These are phyloP conservation scores for Sigmodon hispidus DNA, from an alignment of 2,113 vertebrate genomes.

Conservation along the genomic window DNA sequence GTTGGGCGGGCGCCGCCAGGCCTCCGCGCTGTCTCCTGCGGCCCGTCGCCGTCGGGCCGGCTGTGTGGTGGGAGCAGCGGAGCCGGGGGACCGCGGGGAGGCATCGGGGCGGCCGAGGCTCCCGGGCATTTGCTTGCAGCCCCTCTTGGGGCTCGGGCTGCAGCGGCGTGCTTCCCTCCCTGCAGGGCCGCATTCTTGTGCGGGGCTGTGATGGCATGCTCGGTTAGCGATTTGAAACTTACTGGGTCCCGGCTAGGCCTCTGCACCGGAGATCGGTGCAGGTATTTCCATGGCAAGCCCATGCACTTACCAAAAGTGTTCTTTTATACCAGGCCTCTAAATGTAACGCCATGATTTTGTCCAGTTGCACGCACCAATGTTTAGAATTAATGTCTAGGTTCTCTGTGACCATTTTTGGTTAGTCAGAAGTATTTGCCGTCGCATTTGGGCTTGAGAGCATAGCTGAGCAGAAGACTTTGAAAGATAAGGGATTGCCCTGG, in stretches of 20 bases:
- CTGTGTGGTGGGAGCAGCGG: neutral
- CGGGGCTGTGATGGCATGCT: conserved; percentile 44
- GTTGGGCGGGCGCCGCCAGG: conserved; percentile 17
- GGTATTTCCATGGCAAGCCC: neutral
- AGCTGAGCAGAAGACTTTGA: conserved; percentile 3
- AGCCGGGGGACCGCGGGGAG: neutral
- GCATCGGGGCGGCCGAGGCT: neutral
- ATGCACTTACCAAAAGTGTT: conserved; percentile 13
- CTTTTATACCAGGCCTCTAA: conserved; percentile 60
- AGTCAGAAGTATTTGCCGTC: neutral
- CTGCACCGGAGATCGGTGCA: conserved; percentile 24
- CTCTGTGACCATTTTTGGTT: conserved; percentile 60
- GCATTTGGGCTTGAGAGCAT: conserved; percentile 6
- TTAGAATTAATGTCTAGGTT: conserved; percentile 49
- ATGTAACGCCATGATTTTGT: neutral
- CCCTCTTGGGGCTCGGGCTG: neutral
- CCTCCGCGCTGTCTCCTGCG: neutral
- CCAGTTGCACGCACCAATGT: neutral
- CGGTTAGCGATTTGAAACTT: conserved; percentile 55
- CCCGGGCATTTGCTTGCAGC: neutral
- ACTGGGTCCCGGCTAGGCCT: conserved; percentile 60
- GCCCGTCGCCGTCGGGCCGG: neutral
- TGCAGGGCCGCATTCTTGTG: conserved; percentile 35
- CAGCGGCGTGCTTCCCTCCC: neutral
- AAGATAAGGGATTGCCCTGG: neutral